Percentiles rank a stretch among this genome's conserved stretches.
These are phyloP conservation scores for Manis javanica DNA, from an alignment of 2,797 vertebrate genomes.

Conservation along the genomic window DNA sequence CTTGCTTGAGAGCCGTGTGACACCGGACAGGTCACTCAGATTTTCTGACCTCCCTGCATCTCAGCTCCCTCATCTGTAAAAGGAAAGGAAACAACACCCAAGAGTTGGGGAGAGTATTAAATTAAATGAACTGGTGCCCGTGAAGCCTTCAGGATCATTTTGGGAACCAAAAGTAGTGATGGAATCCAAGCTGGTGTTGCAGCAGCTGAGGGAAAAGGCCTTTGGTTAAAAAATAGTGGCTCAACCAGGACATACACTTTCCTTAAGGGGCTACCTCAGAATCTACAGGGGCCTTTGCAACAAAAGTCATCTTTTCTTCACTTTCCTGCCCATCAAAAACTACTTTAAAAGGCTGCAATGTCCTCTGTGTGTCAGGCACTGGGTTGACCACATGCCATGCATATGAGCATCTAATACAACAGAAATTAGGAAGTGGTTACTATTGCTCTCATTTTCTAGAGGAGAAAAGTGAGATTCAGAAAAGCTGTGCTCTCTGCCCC, in stretches of 20 bases:
- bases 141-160: background rate
- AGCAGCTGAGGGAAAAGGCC: background rate
- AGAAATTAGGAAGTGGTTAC: rapidly evolving
- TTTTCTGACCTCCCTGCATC: background rate
- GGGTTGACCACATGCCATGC: rapidly evolving
- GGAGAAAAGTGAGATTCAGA: background rate
- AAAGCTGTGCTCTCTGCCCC: too few species aligned
- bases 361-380: rapidly evolving
- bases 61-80: background rate
- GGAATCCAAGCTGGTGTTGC: rapidly evolving
- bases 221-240: background rate
- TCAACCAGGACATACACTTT: background rate
- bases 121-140: rapidly evolving
- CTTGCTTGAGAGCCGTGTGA: background rate
- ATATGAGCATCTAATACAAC: background rate
- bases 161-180: background rate
- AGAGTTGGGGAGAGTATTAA: rapidly evolving
- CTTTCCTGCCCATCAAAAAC: background rate
- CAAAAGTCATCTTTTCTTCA: background rate
- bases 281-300: background rate
- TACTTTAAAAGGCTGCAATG: background rate
- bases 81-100: background rate
- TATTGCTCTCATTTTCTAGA: background rate
- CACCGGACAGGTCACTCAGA: background rate
- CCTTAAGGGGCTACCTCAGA: background rate